Evolutionary conservation across 2,797 vertebrate species (phyloP).

Genomic region (Scleropages formosus): DNA sequence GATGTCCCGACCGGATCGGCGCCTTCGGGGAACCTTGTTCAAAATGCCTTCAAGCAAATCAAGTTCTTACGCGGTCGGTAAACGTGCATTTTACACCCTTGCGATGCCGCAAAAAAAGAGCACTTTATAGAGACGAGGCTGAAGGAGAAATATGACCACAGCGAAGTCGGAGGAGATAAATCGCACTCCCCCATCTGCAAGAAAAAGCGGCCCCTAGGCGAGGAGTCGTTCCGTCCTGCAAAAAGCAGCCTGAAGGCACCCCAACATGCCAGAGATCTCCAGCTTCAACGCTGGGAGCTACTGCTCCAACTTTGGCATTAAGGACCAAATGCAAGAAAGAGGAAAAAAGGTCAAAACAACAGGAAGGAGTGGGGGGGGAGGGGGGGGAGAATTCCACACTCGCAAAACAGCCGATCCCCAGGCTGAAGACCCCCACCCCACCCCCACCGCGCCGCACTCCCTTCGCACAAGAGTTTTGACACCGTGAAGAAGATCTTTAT

Average conservation of each 20-base stretch:
- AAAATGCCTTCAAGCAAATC: slow-evolving; percentile 29
- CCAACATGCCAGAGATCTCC: slow-evolving; percentile 44
- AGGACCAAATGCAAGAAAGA: slow-evolving; percentile 25
- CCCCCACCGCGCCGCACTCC: too few species aligned
- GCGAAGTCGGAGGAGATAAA: slow-evolving; percentile 52
- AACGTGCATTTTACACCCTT: background rate
- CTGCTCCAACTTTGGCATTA: slow-evolving; percentile 30
- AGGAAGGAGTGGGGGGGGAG: slow-evolving; percentile 37
- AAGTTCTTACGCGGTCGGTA: slow-evolving; percentile 20
- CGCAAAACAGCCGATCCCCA: slow-evolving; percentile 2
- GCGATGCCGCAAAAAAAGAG: slow-evolving; percentile 58
- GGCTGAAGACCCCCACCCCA: background rate
- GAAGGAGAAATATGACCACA: slow-evolving; percentile 41
- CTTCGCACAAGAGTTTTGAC: slow-evolving; percentile 29
- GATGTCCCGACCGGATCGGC: background rate
- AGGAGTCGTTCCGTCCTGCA: slow-evolving; percentile 42
- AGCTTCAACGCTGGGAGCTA: slow-evolving; percentile 12
- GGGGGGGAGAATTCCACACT: slow-evolving; percentile 20
- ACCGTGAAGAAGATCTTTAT: background rate
- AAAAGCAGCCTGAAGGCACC: slow-evolving; percentile 52
- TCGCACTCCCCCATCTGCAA: slow-evolving; percentile 53
- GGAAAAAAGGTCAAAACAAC: slow-evolving; percentile 42
- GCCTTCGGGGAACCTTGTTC: slow-evolving; percentile 32
- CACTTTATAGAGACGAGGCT: slow-evolving; percentile 57
- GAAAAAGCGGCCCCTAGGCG: slow-evolving; percentile 10